Conservation (phyloP, 1,140 invertebrate genomes). For the Brachionus sp. region DNA sequence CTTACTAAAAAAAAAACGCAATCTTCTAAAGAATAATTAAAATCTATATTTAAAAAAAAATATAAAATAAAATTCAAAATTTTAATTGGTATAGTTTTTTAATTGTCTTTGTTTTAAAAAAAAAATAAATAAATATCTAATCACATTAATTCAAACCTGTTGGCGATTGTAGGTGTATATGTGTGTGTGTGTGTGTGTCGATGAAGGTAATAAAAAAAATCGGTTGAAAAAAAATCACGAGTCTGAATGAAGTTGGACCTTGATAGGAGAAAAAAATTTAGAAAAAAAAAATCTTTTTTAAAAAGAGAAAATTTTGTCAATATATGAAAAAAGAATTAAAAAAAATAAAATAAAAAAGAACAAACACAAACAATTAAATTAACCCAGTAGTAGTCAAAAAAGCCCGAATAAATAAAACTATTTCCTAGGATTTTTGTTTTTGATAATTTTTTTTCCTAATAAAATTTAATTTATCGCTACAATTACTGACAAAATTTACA, state of each 20-base stretch:
- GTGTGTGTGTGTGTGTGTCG: neutral
- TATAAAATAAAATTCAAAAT: neutral
- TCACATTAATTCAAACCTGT: neutral
- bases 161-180: neutral
- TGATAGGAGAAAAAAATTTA: neutral
- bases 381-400: neutral
- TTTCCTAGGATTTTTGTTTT: neutral
- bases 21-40: neutral
- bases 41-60: neutral
- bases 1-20: neutral
- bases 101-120: neutral
- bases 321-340: neutral
- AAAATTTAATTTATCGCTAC: neutral
- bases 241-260: conserved; percentile 32
- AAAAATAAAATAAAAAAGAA: neutral
- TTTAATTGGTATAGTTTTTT: neutral
- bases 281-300: neutral
- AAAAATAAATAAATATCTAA: neutral
- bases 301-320: conserved; percentile 21
- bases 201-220: neutral
- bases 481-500: conserved; percentile 20
- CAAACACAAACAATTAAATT: neutral
- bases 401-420: neutral
- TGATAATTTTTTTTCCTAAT: neutral
- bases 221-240: conserved; percentile 23